Base-by-base conservation (phyloP, 1,140 invertebrate genomes). In the Oedothorax gibbosus region DNA sequence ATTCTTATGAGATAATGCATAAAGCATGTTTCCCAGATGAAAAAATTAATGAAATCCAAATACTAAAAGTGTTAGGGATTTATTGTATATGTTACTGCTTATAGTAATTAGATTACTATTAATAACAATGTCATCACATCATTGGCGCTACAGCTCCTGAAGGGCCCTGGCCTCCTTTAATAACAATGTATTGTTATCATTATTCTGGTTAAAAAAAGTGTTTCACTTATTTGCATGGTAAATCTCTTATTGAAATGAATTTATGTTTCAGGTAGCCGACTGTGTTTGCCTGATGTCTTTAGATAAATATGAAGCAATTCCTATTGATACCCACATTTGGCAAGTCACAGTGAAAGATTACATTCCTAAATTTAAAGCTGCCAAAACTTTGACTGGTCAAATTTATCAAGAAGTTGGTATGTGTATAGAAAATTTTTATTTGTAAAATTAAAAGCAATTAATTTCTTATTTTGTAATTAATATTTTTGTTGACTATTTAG, bases 241-340 rank as follows among this genome's bases (percentile, higher is more conserved):
- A 60, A 14, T 60, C n/a, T 60, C 2, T 14, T 60, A 60, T 14
- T 60, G n/a, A 60, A 60, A 60, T 12, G 10, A 8, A 3, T 66
- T n/a, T n/a, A 77, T 85, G 73, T 72, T 85, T 87, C 87, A 96
- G 95, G 95, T 99, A 21, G 97, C 98, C n/a, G 98, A 99, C 90
- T 99, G 98, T 90, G 95, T 99, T 88, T 98, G 96, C 90, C 92
- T 99, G 6, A 99, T 99, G 98, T 97, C 97, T 2, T 90, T 99
- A 85, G 94, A 95, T 71, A 95, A 99, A 89, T 89, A 96, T 66
- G 93, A 95, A 88, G 94, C 97, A 0, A 93, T 99, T 80, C 98
- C 98, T 14, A 95, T 99, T 2, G 98, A 99, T 90, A 99, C 97
- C 0, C 98, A 99, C 90, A 96, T 99, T 20, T 97, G 95, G 91